Evolutionary conservation across 2,113 vertebrate genomes (phyloP), one percentile per base, ranked within the genome.

Genomic region (Tonatia bakeri): DNA sequence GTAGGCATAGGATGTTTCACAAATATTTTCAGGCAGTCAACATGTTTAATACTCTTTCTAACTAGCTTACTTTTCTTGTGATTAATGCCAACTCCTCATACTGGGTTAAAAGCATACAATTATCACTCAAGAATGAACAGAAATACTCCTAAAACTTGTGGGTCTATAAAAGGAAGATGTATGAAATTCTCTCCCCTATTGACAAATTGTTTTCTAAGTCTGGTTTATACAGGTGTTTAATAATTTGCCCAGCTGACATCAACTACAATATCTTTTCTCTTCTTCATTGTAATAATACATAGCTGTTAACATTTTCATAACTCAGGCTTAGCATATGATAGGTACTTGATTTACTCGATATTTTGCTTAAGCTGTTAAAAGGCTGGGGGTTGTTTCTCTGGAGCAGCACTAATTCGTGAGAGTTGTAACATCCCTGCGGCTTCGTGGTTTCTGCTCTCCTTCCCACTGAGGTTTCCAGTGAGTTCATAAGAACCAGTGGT

Each of bases 291-390:
- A 87, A 84, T 94, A 90, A 91, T 47, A 85, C 19, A n/a, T 75
- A 88, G 52, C 36, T 93, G 87, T 93, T 95, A 96, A 90, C 90
- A 84, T 95, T 87, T 91, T 92, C 40, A 76, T 94, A 97, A 96
- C 33, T 72, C 54, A 50, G 50, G 5, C 28, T 96, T 94, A 59
- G 67, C 89, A 75, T 93, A 82, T 91, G 83, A 59, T 76, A 22
- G 45, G 56, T 76, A 43, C 79, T 97, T 94, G 91, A 95, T 95
- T 96, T 94, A 90, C 56, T 79, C 95, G 96, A 90, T 93, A 93
- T 96, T 97, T 97, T 95, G 15, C 75, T 87, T 91, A 87, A 94
- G 87, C 73, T 85, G 50, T 94, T 96, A 89, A 95, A 97, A 95
- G 73, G 38, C 84, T 85, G 82, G 56, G 84, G 24, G n/a, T 72